Conservation (phyloP, 2,797 vertebrate species). For the Heterohyrax brucei region DNA sequence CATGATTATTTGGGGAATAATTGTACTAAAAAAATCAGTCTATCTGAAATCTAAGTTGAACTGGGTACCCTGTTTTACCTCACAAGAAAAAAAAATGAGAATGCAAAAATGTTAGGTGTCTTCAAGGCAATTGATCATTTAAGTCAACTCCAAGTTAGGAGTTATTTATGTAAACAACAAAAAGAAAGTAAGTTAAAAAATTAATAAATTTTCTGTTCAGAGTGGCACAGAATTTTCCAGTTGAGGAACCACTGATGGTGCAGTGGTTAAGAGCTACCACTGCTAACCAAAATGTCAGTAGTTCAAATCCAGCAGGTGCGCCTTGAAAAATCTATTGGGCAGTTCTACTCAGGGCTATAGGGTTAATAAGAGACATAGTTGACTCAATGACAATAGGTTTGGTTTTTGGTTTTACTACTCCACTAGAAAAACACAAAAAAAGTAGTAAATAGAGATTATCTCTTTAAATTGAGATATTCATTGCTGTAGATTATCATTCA, state of each 20-base stretch:
- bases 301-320: too few relatives aligned
- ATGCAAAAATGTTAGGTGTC: neutral
- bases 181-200: neutral
- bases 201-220: neutral
- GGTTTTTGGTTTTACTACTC: neutral
- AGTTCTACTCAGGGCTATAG: too few relatives aligned
- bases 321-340: too few relatives aligned
- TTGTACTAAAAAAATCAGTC: constrained; percentile 18
- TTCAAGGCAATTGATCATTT: constrained; percentile 51
- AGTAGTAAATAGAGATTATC: neutral
- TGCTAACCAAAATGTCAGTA: too few relatives aligned
- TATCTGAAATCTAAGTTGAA: constrained; percentile 64
- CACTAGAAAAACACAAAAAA: neutral
- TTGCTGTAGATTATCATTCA: neutral
- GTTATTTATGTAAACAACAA: neutral
- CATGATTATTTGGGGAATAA: neutral
- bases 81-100: constrained; percentile 1
- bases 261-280: too few relatives aligned
- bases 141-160: constrained; percentile 39
- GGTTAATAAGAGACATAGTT: too few relatives aligned
- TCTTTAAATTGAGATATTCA: neutral
- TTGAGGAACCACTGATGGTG: neutral
- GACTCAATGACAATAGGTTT: too few relatives aligned
- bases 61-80: constrained; percentile 22
- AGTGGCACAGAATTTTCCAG: neutral